Conservation (phyloP, 2,797 vertebrate species). For the Hippoglossus hippoglossus region DNA sequence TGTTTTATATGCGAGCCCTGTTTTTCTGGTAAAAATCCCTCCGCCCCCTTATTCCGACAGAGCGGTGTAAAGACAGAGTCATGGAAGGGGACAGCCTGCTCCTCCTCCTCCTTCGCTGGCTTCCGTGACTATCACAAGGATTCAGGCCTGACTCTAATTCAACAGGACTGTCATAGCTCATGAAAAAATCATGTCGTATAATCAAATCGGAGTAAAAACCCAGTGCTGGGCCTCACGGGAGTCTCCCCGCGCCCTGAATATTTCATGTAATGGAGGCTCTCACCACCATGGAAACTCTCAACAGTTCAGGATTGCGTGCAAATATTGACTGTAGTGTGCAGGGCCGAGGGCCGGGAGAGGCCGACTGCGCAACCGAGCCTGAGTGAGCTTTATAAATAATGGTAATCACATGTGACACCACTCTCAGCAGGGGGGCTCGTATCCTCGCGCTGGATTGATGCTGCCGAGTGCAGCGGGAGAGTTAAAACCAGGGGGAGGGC, state of each 20-base stretch:
- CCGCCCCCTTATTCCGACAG: slow-evolving; percentile 30
- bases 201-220: slow-evolving; percentile 96
- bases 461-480: slow-evolving; percentile 64
- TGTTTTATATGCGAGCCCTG: slow-evolving; percentile 7
- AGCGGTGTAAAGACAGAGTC: slow-evolving; percentile 48
- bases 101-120: slow-evolving; percentile 69
- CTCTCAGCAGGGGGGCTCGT: slow-evolving; percentile 83
- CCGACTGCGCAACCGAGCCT: slow-evolving; percentile 81
- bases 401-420: slow-evolving; percentile 91
- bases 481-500: slow-evolving; percentile 51
- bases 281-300: slow-evolving; percentile 86
- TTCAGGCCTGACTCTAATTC: slow-evolving; percentile 92
- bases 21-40: slow-evolving; percentile 26
- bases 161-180: slow-evolving; percentile 93
- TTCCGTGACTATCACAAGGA: slow-evolving; percentile 91
- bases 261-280: slow-evolving; percentile 90
- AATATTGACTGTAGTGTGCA: slow-evolving; percentile 92
- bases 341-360: slow-evolving; percentile 76
- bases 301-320: slow-evolving; percentile 90
- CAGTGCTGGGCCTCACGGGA: slow-evolving; percentile 87
- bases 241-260: slow-evolving; percentile 87
- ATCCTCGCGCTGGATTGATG: slow-evolving; percentile 70
- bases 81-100: slow-evolving; percentile 62
- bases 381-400: slow-evolving; percentile 92
- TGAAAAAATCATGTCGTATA: slow-evolving; percentile 97